phyloP scores from a whole-genome alignment of 2,888 invertebrate species.

The Athrips mouffetella region DNA sequence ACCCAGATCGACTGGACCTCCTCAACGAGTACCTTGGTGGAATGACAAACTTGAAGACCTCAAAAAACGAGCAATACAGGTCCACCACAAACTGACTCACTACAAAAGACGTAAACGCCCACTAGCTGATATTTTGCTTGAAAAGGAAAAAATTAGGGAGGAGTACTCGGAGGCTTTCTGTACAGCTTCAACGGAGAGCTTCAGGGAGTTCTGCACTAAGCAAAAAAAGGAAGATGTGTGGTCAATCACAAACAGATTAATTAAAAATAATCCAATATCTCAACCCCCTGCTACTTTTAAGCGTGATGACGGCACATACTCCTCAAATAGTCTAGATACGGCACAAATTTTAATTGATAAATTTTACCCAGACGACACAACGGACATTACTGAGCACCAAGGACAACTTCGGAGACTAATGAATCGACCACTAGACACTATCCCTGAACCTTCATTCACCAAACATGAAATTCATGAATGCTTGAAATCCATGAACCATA shows the following conservation, averaged over 20 bases:
- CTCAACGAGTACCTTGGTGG: constrained; percentile 17
- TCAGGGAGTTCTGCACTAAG: constrained; percentile 25
- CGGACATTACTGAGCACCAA: neutral
- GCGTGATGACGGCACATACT: constrained; percentile 12
- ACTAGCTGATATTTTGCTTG: neutral
- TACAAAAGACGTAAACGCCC: neutral
- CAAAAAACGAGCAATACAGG: constrained; percentile 11
- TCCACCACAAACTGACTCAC: constrained; percentile 15
- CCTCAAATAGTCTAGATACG: constrained; percentile 15
- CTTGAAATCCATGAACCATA: constrained; percentile 20
- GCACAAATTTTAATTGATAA: constrained; percentile 17
- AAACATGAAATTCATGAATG: constrained; percentile 13
- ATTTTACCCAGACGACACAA: constrained; percentile 25
- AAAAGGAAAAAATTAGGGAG: neutral
- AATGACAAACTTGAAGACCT: constrained; percentile 11
- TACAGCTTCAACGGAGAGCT: constrained; percentile 17
- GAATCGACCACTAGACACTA: neutral
- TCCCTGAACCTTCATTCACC: constrained; percentile 20
- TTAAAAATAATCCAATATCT: constrained; percentile 16
- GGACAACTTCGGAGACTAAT: neutral
- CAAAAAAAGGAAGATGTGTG: constrained; percentile 28
- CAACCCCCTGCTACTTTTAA: constrained; percentile 23
- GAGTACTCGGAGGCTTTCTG: constrained; percentile 16
- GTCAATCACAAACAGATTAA: constrained; percentile 24
- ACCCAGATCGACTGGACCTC: neutral